Evolutionary conservation across 2,113 vertebrate species (phyloP), one percentile per base, ranked within the genome.

Genomic region (Limanda limanda): DNA sequence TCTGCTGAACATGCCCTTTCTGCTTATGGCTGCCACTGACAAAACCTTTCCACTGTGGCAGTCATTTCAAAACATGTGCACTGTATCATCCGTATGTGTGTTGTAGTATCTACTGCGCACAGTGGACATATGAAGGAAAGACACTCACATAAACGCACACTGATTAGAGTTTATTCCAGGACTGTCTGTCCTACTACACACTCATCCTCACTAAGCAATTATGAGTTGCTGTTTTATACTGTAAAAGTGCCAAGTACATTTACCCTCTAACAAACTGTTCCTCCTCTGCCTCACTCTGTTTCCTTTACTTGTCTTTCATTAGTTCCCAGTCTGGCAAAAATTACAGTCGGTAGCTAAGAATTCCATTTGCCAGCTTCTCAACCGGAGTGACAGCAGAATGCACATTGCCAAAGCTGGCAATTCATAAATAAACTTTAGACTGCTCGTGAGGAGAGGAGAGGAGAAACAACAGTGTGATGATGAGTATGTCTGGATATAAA

Each of bases 1-100:
- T 10, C 35, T 37, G 71, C 66, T 81, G 40, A 72, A 73, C 55
- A 24, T 71, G 61, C 72, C 64, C 6, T 37, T 21, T 67, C 23
- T 47, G 31, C 31, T 31, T 31, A 31, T 31, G 31, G 31, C 31
- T 31, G 31, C 31, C 31, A 31, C 31, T 7, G 31, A 54, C 31
- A 57, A 68, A 42, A 20, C 21, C 57, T 35, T 31, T 68, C 12
- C 48, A 10, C 0, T 31, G 31, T 31, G 31, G 31, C 31, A 31
- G 31, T 31, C 31, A 4, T 35, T 59, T 63, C 47, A 31, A 59
- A 58, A 15, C 31, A 31, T 14, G 21, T 55, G 31, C 3, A 24
- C 2, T 15, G 18, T 20, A 6, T 27, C 10, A 45, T 35, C 48
- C 25, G 31, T 31, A 23, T 54, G 57, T 54, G 57, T 31, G 42